Conservation (phyloP, 2,888 invertebrate species). For the Lomographa bimaculata region DNA sequence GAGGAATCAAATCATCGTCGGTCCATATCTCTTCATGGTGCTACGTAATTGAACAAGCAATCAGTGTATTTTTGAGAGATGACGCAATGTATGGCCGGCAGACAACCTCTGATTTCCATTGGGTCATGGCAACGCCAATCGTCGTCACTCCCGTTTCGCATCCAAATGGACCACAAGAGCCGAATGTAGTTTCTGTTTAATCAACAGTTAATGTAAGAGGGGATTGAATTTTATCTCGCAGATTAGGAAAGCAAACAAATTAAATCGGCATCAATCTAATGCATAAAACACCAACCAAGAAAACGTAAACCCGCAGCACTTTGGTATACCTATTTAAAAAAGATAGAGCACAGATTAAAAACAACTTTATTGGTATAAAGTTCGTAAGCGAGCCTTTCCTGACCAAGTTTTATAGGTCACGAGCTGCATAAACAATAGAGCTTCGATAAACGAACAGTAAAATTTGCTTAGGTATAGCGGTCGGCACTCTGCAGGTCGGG, state of each 20-base stretch:
- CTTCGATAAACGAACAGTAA: conserved; percentile 55
- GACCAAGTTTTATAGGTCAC: conserved; percentile 50
- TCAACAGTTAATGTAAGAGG: too few species aligned
- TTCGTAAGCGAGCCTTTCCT: conserved; percentile 14
- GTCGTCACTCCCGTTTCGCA: conserved; percentile 36
- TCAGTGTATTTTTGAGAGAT: conserved; percentile 46
- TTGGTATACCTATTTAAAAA: too few species aligned
- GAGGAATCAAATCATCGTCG: conserved; percentile 4
- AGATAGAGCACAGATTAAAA: conserved; percentile 9
- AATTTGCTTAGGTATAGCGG: conserved; percentile 43
- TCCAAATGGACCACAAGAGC: conserved; percentile 36
- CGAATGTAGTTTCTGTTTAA: conserved; percentile 29
- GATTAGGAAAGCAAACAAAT: too few species aligned
- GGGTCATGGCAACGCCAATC: conserved; percentile 34
- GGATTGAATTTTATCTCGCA: too few species aligned
- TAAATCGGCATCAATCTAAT: too few species aligned
- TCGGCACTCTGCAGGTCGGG: conserved; percentile 36
- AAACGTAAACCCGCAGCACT: too few species aligned
- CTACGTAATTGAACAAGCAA: conserved; percentile 40
- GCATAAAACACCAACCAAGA: too few species aligned
- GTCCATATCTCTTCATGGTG: conserved; percentile 16
- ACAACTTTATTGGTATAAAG: conserved; percentile 16
- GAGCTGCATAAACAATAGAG: conserved; percentile 53
- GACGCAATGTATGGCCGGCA: conserved; percentile 45
- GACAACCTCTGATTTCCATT: conserved; percentile 45